These are phyloP conservation scores for Hydrocynus forskahlii DNA, from an alignment of 2,797 vertebrate species.

Conservation along the genomic window DNA sequence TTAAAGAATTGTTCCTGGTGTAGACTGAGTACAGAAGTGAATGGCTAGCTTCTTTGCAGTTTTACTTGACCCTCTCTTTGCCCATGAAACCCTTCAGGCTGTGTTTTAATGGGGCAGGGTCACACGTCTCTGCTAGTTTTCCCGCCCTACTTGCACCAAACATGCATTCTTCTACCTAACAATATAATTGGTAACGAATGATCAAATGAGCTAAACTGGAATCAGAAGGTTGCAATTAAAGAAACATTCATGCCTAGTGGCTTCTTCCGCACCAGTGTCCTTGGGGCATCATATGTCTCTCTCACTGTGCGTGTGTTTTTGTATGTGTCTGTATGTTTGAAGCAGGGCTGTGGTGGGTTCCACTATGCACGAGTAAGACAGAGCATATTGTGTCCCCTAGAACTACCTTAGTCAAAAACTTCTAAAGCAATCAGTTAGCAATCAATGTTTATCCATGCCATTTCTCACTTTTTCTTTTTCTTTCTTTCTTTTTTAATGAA, in stretches of 20 bases:
- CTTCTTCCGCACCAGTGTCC: background rate
- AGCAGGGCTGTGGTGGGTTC: background rate
- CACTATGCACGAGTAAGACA: too few species aligned
- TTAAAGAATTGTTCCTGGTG: background rate
- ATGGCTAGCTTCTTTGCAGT: background rate
- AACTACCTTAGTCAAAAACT: too few species aligned
- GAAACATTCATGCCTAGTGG: conserved; percentile 30
- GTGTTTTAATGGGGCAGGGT: conserved; percentile 2
- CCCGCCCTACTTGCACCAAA: conserved; percentile 42
- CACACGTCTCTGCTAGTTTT: conserved; percentile 18
- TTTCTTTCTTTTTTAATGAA: background rate
- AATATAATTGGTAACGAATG: conserved; percentile 65
- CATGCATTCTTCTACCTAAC: conserved; percentile 65
- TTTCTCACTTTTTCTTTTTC: background rate
- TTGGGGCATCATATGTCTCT: background rate
- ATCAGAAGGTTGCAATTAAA: conserved; percentile 67
- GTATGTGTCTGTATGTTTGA: background rate
- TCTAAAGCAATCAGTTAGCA: too few species aligned
- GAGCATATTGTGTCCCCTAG: too few species aligned
- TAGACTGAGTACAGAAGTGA: background rate
- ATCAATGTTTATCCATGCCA: too few species aligned
- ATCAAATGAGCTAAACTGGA: conserved; percentile 66
- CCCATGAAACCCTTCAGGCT: background rate
- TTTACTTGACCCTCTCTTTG: background rate
- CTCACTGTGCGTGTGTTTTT: background rate